Percentiles rank a stretch among this genome's conserved stretches.
Conservation (phyloP, 92 coral and sea anemone genomes). For the Anthopleura xanthogrammica region DNA sequence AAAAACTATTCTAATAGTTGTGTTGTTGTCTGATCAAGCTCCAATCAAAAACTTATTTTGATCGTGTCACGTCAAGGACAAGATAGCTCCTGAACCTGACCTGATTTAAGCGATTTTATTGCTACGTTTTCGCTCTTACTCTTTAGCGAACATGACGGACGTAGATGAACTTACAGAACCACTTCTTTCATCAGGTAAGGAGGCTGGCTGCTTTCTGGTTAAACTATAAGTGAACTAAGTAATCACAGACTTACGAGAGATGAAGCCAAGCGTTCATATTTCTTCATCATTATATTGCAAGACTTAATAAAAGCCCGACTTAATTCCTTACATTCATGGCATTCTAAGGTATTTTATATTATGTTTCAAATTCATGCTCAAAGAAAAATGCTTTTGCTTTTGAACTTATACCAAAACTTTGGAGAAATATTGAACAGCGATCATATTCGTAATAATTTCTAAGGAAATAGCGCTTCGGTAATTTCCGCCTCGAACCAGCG, state of each 20-base stretch:
- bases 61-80: not conserved
- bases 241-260: too few relatives aligned
- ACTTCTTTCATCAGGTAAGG: conserved; percentile 1
- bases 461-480: not conserved
- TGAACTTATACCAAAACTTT: too few relatives aligned
- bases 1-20: not conserved
- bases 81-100: not conserved
- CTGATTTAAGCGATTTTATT: not conserved
- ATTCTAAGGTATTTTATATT: too few relatives aligned
- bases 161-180: not conserved
- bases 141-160: not conserved
- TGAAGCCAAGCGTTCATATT: too few relatives aligned
- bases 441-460: not conserved
- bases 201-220: not conserved
- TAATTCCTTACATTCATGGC: too few relatives aligned
- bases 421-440: too few relatives aligned
- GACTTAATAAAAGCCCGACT: too few relatives aligned
- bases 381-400: too few relatives aligned
- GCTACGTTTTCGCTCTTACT: not conserved
- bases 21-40: not conserved
- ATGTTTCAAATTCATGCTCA: too few relatives aligned
- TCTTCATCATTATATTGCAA: too few relatives aligned
- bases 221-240: not conserved
- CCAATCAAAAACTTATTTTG: not conserved
- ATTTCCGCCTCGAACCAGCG: not conserved